Evolutionary conservation across 2,888 invertebrate species (phyloP), one percentile per base, ranked within the genome.

Genomic region (Neoitamus cyanurus): DNA sequence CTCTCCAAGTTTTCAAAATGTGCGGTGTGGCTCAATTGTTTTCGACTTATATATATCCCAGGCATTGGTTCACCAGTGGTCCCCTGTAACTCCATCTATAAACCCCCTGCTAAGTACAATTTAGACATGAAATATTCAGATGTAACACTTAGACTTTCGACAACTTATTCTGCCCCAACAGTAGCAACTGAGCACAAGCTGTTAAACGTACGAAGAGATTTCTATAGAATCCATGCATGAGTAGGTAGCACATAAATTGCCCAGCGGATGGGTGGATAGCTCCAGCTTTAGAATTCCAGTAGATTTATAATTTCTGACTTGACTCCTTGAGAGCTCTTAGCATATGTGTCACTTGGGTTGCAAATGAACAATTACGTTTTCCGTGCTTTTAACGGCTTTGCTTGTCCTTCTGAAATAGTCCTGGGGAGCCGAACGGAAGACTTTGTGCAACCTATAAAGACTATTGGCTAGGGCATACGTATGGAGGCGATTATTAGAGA

Each of bases 261-360:
- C 58, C 31, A 80, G 15, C 31, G 34, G 58, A 31, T 31, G 80
- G 58, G 58, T 80, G 58, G 34, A 58, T 58, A 34, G 80, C 58
- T 28, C 28, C 46, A 80, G 80, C 31, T 58, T 9, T 15, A 58
- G 58, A 34, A 80, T 34, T 80, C 4, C 58, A 58, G n/a, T 80
- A 80, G 58, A 80, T 80, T 58, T 80, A 80, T 80, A 80, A 80
- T 80, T 80, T 80, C 58, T 80, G 80, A 80, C 80, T 80, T 80
- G 80, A 80, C 80, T 80, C 58, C 80, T 80, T 80, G 78, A 80
- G 58, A 58, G 58, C 48, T 80, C 34, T 58, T 58, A 58, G 78
- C 58, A 80, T 80, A 80, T 58, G 78, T 80, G 78, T 58, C 58
- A 80, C 78, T 37, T 31, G 48, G 78, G 58, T 58, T 80, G 30